These are phyloP conservation scores for Vespertilio murinus DNA, from an alignment of 2,797 vertebrate species.

Conservation along the genomic window DNA sequence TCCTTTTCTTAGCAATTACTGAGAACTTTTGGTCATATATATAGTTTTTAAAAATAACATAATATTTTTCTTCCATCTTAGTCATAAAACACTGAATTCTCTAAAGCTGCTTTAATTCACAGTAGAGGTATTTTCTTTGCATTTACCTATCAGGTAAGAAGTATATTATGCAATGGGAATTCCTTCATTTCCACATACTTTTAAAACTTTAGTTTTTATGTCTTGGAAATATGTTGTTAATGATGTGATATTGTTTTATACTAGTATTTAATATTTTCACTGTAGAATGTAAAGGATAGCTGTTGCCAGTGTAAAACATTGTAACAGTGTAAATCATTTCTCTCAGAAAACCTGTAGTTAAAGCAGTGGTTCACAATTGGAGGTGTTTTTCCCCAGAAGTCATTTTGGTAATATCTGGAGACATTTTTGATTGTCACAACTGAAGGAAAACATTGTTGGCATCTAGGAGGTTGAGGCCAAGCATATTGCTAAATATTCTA, in stretches of 20 bases:
- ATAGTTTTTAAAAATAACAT: not conserved
- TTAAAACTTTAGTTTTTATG: constrained; percentile 25
- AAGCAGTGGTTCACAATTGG: not conserved
- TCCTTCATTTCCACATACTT: constrained; percentile 18
- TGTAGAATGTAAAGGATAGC: not conserved
- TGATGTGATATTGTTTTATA: not conserved
- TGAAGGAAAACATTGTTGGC: not conserved
- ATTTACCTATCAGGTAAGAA: not conserved
- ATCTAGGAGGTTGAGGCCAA: not conserved
- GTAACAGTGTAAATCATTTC: not conserved
- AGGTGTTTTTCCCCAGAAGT: not conserved
- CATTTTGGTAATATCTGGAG: not conserved
- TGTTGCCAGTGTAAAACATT: not conserved
- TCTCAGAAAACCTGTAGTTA: constrained; percentile 9
- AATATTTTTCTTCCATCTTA: constrained; percentile 18
- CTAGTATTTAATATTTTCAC: constrained; percentile 11
- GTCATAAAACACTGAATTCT: constrained; percentile 31
- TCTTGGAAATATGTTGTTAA: constrained; percentile 20
- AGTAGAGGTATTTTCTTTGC: not conserved
- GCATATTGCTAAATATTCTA: not conserved
- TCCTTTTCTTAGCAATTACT: constrained; percentile 1
- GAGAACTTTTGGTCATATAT: not conserved
- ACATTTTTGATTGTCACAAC: not conserved
- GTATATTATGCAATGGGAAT: not conserved
- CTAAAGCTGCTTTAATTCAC: not conserved